Evolutionary conservation across 2,113 vertebrate genomes (phyloP), one percentile per base, ranked within the genome.

Genomic region (Progne subis): DNA sequence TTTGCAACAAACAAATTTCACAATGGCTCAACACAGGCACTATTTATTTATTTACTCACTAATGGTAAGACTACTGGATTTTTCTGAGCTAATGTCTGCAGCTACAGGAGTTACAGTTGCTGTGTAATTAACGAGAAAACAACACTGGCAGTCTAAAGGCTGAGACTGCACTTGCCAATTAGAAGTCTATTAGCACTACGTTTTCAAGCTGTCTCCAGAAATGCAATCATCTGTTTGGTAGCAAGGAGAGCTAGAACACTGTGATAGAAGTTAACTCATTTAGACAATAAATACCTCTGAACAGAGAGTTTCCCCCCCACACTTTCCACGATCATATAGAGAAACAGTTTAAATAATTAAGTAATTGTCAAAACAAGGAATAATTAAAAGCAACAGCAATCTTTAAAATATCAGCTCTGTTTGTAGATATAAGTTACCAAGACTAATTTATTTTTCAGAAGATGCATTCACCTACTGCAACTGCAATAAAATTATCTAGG

Each of bases 171-270:
- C 53, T 69, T 91, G 44, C 81, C 84, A 89, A 72, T 87, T 82
- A 89, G 32, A 50, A 82, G 20, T 78, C n/a, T 61, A 39, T 82
- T 76, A 88, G 75, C 74, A 72, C 52, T 18, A 75, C 18, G 6
- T 70, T 95, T 90, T 76, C 82, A 93, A 89, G 70, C 39, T 86
- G 50, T 55, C 64, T 92, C 55, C 64, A 78, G 85, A 59, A 90
- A 93, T 39, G 61, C 52, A 39, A 26, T 82, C 57, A 92, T 44
- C 41, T 60, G 39, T 82, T 85, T 53, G 39, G 46, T 50, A 39
- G 46, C 52, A 83, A 74, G 17, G 68, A 93, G 18, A 91, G 56
- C 34, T 8, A 79, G 78, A 74, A 21, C 41, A 29, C 60, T 57
- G 44, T 24, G 16, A 80, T 3, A 55, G 44, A 81, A 86, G 12